Evolutionary conservation across 2,888 invertebrate species (phyloP).

Genomic region (Diarsia mendica): DNA sequence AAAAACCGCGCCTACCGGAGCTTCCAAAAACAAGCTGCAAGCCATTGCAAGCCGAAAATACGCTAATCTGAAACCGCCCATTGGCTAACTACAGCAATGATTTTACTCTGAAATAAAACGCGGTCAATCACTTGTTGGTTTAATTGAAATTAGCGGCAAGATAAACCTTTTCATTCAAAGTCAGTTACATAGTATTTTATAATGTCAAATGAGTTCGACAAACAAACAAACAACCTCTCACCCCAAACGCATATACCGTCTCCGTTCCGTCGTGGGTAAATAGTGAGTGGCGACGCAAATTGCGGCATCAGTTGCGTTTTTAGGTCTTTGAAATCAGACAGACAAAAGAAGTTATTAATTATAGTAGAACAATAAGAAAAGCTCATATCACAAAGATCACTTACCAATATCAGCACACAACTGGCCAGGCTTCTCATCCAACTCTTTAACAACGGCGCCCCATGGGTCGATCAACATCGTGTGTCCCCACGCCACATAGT

Average conservation of each 20-base stretch:
- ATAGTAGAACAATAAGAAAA: neutral
- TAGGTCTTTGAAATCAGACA: neutral
- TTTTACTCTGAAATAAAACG: neutral
- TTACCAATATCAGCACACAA: slow-evolving; percentile 94
- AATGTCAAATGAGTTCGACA: too few species aligned
- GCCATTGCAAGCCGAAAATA: neutral
- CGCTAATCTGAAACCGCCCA: neutral
- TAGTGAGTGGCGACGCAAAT: neutral
- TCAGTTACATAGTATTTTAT: neutral
- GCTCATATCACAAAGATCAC: slow-evolving; percentile 45
- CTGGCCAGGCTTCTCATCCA: slow-evolving; percentile 93
- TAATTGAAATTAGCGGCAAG: neutral
- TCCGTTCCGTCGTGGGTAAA: too few species aligned
- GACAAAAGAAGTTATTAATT: neutral
- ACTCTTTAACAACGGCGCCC: slow-evolving; percentile 93
- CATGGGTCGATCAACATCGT: slow-evolving; percentile 96
- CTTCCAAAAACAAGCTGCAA: neutral
- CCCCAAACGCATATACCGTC: too few species aligned
- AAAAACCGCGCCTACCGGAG: neutral
- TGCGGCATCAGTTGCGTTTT: neutral
- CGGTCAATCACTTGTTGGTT: neutral
- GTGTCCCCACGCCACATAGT: slow-evolving; percentile 97
- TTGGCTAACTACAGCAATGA: neutral
- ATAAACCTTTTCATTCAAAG: neutral
- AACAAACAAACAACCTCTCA: too few species aligned